Evolutionary conservation across 1,140 invertebrate species (phyloP).

Genomic region (Drosophila littoralis): DNA sequence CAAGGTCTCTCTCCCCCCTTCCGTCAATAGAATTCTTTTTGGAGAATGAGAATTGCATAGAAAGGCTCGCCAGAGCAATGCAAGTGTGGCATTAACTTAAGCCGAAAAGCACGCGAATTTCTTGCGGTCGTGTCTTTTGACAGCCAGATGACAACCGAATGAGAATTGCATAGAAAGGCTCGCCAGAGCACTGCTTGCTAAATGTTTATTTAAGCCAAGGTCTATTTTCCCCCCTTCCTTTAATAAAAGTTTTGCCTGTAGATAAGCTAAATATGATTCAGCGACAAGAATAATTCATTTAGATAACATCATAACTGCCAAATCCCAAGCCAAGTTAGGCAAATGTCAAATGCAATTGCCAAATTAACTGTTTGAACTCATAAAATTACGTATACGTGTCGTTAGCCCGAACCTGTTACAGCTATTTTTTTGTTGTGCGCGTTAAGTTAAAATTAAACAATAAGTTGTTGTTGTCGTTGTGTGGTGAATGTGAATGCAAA

Average conservation of each 20-base stretch:
- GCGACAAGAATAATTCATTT: not conserved
- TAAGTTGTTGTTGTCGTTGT: conserved; percentile 48
- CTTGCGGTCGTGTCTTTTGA: conserved; percentile 22
- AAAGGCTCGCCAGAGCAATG: too few relatives aligned
- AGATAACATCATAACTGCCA: not conserved
- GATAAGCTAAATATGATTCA: not conserved
- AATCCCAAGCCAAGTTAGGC: not conserved
- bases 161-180: too few relatives aligned
- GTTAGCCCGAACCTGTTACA: conserved; percentile 55
- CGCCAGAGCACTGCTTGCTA: too few relatives aligned
- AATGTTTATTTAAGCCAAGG: too few relatives aligned
- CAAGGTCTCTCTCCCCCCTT: too few relatives aligned
- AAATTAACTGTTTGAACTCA: conserved; percentile 32
- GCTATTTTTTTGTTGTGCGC: conserved; percentile 32
- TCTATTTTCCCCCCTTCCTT: too few relatives aligned
- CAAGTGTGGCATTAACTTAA: conserved; percentile 7
- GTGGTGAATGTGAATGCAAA: conserved; percentile 68
- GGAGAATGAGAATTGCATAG: too few relatives aligned
- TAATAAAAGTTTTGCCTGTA: not conserved
- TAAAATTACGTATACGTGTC: conserved; percentile 50
- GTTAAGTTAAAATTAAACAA: conserved; percentile 51
- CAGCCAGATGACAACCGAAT: not conserved
- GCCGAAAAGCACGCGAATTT: conserved; percentile 44
- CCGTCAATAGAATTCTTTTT: not conserved
- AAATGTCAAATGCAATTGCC: conserved; percentile 23